Conservation (phyloP, 2,113 vertebrate genomes). For the Chelonoidis abingdonii region DNA sequence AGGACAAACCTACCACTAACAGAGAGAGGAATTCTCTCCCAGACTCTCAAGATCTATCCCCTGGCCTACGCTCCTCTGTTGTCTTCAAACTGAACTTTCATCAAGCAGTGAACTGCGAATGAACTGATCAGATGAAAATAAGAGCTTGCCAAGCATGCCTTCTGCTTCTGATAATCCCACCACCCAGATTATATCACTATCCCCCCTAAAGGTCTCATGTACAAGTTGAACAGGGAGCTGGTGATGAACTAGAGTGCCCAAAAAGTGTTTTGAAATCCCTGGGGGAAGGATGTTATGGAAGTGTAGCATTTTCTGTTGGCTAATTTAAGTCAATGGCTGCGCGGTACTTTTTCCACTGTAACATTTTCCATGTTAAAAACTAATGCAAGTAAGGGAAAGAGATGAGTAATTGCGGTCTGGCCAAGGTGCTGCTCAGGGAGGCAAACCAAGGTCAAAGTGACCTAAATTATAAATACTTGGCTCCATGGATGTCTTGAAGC, state of each 20-base stretch:
- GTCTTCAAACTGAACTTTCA: background rate
- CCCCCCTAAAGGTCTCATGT: too few relatives aligned
- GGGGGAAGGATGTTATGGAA: too few relatives aligned
- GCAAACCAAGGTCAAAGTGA: background rate
- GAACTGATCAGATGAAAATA: fast-evolving
- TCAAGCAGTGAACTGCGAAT: background rate
- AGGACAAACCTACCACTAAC: background rate
- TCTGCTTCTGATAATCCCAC: fast-evolving
- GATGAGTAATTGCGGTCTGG: too few relatives aligned
- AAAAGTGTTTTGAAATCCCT: too few relatives aligned
- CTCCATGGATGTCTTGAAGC: background rate
- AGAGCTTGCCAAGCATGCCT: fast-evolving
- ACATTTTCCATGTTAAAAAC: too few relatives aligned
- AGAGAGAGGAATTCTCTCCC: background rate
- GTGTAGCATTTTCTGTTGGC: too few relatives aligned
- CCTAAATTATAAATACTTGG: background rate
- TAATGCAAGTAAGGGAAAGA: too few relatives aligned
- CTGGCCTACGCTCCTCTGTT: background rate
- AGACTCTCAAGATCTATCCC: background rate
- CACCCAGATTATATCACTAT: fast-evolving
- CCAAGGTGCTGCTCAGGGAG: too few relatives aligned
- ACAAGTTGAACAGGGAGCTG: too few relatives aligned
- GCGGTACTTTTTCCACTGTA: too few relatives aligned
- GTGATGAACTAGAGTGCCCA: too few relatives aligned
- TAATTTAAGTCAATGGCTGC: too few relatives aligned